Evolutionary conservation across 2,888 invertebrate genomes (phyloP).

Genomic region (Clostera curtula): DNA sequence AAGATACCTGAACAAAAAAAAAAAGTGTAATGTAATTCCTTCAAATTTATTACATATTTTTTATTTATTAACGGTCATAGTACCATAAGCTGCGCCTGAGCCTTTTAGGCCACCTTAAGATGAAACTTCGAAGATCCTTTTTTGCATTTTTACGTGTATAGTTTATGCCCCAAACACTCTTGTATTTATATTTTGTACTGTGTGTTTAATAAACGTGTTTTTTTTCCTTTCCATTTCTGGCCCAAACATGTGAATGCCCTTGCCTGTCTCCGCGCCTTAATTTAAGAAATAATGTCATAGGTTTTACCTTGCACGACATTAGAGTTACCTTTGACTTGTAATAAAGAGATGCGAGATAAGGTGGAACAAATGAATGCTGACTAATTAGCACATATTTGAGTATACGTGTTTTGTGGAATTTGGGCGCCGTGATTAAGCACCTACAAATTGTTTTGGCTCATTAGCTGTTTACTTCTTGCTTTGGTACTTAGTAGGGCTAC

Average conservation of each 20-base stretch:
- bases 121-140: no score
- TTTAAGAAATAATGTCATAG: constrained; percentile 13
- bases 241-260: constrained; percentile 9
- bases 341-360: constrained; percentile 16
- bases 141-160: no score
- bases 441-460: constrained; percentile 31
- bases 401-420: constrained; percentile 26
- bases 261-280: constrained; percentile 9
- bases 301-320: constrained; percentile 16
- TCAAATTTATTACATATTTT: no score
- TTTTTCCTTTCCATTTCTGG: no score
- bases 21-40: no score
- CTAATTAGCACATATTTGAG: constrained; percentile 25
- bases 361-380: constrained; percentile 18
- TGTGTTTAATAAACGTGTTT: no score
- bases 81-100: no score
- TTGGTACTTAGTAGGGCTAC: background rate
- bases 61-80: no score
- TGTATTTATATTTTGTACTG: no score
- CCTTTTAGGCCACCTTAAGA: no score
- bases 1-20: no score
- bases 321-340: constrained; percentile 15
- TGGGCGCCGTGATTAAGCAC: constrained; percentile 30
- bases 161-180: no score
- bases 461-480: constrained; percentile 16